Evolutionary conservation across 2,888 invertebrate genomes (phyloP).

Genomic region (Perizoma affinitatum): DNA sequence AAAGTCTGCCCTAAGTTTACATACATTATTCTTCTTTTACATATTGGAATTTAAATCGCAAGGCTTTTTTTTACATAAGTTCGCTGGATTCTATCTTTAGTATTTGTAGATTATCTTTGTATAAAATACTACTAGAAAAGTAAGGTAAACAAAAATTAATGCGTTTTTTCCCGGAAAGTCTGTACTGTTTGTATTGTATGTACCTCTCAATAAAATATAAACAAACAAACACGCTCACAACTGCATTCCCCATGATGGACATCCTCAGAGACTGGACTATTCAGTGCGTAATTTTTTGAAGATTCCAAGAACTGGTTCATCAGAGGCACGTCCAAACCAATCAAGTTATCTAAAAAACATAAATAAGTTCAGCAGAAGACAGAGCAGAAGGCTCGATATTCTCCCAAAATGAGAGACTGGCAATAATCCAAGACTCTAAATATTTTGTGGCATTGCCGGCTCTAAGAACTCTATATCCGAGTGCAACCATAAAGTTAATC

Average conservation of each 20-base stretch:
- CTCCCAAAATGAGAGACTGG: too few relatives aligned
- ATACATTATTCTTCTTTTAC: conserved; percentile 41
- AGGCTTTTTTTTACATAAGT: conserved; percentile 40
- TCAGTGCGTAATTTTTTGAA: too few relatives aligned
- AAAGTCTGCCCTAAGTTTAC: conserved; percentile 45
- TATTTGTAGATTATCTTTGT: conserved; percentile 29
- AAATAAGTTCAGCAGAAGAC: too few relatives aligned
- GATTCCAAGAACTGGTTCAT: too few relatives aligned
- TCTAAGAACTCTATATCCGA: conserved; percentile 7
- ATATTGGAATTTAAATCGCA: conserved; percentile 41
- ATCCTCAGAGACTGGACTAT: too few relatives aligned
- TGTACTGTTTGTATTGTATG: too few relatives aligned
- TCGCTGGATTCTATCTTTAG: conserved; percentile 29
- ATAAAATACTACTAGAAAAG: conserved; percentile 12
- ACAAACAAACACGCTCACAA: too few relatives aligned
- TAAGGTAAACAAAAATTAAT: conserved; percentile 8
- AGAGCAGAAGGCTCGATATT: too few relatives aligned
- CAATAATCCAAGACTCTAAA: neutral
- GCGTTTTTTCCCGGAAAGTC: conserved; percentile 13
- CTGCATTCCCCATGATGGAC: too few relatives aligned
- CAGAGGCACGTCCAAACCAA: too few relatives aligned
- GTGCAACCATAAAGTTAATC: conserved; percentile 23
- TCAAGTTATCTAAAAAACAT: too few relatives aligned
- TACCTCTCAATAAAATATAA: too few relatives aligned
- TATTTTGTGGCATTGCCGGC: neutral